Evolutionary conservation across 2,113 vertebrate species (phyloP), one percentile per base, ranked within the genome.

Genomic region (Campylorhamphus procurvoides): DNA sequence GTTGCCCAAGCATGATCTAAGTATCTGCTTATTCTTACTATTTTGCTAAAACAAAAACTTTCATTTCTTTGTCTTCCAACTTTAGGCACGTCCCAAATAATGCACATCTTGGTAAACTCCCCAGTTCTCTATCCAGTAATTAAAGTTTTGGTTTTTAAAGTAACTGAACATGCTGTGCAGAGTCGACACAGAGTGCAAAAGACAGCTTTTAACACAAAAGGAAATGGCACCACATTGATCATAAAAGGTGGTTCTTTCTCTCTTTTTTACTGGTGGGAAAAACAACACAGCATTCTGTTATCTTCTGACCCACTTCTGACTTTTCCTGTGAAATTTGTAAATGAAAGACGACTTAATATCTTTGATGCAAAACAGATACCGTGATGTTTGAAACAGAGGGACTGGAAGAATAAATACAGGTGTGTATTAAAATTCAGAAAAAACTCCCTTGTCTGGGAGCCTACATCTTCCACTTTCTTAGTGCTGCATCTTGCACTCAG

Each of bases 381-480:
- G 73, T 37, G 69, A 71, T 71, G 60, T 90, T 87, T 84, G 66
- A 90, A 82, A 94, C 62, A 33, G 64, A 84, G 35, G 15, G 39
- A 52, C 47, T 84, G 16, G 44, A 74, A 94, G 58, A 91, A 89
- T 90, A 96, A 50, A 72, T 93, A 95, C 71, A 96, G 93, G 96
- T 94, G 91, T 77, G 75, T 96, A 93, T 95, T 96, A 96, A 94
- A 96, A 95, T 96, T 94, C 83, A 93, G 92, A 96, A 96, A 63
- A 88, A 93, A 77, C 0, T 0, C 88, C 63, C 79, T 95, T 95
- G 63, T 83, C 87, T 91, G 50, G 29, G 53, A 93, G 62, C 39
- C 59, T 91, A 42, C 53, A 88, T 94, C 87, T 94, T 90, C 94
- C 44, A 88, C 64, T 90, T 91, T 73, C 92, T 90, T 77, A 71